Evolutionary conservation across 1,140 invertebrate species (phyloP).

Genomic region (Parasteatoda tepidariorum): DNA sequence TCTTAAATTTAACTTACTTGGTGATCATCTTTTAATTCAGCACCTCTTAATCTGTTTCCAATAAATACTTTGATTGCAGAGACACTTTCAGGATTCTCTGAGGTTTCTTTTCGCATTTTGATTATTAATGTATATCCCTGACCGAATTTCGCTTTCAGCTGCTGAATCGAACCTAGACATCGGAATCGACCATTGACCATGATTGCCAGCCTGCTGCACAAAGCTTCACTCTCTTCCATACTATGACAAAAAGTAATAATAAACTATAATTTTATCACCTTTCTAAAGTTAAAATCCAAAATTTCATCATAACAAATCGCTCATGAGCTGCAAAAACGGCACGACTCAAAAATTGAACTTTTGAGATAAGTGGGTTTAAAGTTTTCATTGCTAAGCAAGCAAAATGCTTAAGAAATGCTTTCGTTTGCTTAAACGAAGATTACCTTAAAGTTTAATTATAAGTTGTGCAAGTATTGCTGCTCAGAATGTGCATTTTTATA

Average conservation of each 20-base stretch:
- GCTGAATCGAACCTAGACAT: slow-evolving; percentile 78
- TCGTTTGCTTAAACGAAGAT: no score
- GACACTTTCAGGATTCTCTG: not conserved
- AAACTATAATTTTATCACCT: not conserved
- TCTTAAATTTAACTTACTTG: slow-evolving; percentile 18
- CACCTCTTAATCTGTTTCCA: not conserved
- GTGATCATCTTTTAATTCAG: slow-evolving; percentile 37
- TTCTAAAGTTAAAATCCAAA: not conserved
- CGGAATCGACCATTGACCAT: slow-evolving; percentile 87
- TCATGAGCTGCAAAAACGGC: no score
- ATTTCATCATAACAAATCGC: not conserved
- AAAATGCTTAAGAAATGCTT: no score
- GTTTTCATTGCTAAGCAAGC: no score
- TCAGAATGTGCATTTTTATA: no score
- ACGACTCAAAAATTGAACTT: no score
- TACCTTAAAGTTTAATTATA: no score
- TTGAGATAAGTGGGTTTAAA: no score
- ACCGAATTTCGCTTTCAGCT: slow-evolving; percentile 80
- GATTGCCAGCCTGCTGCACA: slow-evolving; percentile 85
- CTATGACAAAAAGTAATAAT: slow-evolving; percentile 20
- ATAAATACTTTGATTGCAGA: not conserved
- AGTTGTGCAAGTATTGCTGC: no score
- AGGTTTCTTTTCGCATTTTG: slow-evolving; percentile 42
- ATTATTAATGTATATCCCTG: slow-evolving; percentile 79
- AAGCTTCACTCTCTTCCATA: slow-evolving; percentile 89